Evolutionary conservation across 2,797 vertebrate species (phyloP).

Genomic region (Pipistrellus pipistrellus): DNA sequence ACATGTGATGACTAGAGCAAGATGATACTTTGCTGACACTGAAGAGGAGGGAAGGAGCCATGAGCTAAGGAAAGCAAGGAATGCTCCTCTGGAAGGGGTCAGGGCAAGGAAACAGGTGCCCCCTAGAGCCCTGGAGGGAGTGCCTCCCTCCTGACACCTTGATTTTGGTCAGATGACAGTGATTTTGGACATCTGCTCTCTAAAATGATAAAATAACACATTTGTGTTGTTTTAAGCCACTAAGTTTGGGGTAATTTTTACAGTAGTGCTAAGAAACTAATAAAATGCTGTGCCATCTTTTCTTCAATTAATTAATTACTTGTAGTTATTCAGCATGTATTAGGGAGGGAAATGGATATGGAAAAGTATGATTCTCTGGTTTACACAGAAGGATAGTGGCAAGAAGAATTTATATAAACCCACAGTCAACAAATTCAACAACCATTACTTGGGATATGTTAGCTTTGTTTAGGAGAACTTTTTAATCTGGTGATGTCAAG

Average conservation of each 20-base stretch:
- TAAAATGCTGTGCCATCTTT: not conserved
- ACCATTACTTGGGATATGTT: slow-evolving; percentile 9
- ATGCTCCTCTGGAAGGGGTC: not conserved
- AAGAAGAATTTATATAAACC: slow-evolving; percentile 62
- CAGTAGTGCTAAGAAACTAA: not conserved
- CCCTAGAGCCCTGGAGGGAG: not conserved
- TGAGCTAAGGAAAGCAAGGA: not conserved
- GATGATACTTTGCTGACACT: not conserved
- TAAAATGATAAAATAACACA: not conserved
- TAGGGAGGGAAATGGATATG: not conserved
- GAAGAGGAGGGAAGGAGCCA: not conserved
- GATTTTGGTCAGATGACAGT: not conserved
- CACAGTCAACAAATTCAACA: slow-evolving; percentile 8
- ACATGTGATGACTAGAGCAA: not conserved
- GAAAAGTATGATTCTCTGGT: not conserved
- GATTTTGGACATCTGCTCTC: not conserved
- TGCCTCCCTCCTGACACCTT: not conserved
- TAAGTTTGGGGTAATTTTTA: slow-evolving; percentile 12
- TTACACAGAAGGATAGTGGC: slow-evolving; percentile 36
- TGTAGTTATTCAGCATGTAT: not conserved
- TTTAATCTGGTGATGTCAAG: slow-evolving; percentile 51
- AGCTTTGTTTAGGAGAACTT: slow-evolving; percentile 50
- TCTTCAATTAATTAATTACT: slow-evolving; percentile 23
- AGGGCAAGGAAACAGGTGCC: not conserved
- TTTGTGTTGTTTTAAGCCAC: not conserved